Evolutionary conservation across 2,888 invertebrate genomes (phyloP).

Genomic region (Eubasilissa splendida): DNA sequence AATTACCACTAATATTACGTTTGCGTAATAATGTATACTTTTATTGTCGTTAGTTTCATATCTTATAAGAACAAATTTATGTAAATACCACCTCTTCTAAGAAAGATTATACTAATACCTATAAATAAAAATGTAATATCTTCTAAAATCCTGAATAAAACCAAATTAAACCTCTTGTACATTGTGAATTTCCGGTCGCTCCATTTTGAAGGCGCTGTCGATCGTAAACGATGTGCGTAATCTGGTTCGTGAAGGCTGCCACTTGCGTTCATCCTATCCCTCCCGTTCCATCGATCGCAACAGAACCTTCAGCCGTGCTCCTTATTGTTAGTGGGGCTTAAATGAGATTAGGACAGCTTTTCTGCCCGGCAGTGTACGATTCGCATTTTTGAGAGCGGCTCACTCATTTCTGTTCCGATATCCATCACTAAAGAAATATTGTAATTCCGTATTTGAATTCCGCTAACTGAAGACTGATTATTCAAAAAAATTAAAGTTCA

Average conservation of each 20-base stretch:
- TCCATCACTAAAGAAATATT: slow-evolving; percentile 52
- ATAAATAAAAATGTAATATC: no score
- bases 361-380: slow-evolving; percentile 28
- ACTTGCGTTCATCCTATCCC: slow-evolving; percentile 56
- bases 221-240: slow-evolving; percentile 56
- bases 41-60: not conserved
- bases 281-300: slow-evolving; percentile 51
- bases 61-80: not conserved
- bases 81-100: no score
- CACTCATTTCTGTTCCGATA: slow-evolving; percentile 51
- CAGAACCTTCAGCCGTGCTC: slow-evolving; percentile 41
- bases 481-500: no score
- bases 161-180: not conserved
- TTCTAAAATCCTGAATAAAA: no score
- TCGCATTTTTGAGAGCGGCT: slow-evolving; percentile 36
- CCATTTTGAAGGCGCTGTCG: slow-evolving; percentile 31
- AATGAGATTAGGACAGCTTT: slow-evolving; percentile 46
- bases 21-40: not conserved
- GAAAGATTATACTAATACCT: no score
- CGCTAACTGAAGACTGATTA: no score
- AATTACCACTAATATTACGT: not conserved
- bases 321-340: slow-evolving; percentile 45
- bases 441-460: slow-evolving; percentile 48
- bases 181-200: slow-evolving; percentile 10
- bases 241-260: slow-evolving; percentile 54